A percentile compares a stretch with the other conserved stretches of the same genome.
Evolutionary conservation across 2,113 vertebrate genomes (phyloP).

Genomic region (Pholis gunnellus): DNA sequence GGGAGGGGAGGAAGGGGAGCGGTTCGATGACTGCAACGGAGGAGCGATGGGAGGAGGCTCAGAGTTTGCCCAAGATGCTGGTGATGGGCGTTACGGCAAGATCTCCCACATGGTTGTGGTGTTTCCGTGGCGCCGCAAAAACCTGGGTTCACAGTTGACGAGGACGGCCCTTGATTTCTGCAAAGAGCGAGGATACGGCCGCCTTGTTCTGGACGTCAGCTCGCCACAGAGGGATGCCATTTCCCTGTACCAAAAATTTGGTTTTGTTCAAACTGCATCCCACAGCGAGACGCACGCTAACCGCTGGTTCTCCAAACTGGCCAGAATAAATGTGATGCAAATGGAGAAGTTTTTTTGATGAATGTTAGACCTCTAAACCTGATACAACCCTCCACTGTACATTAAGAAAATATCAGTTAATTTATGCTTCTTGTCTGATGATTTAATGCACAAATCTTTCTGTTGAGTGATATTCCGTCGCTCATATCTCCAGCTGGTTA

Average conservation of each 20-base stretch:
- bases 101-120: constrained; percentile 68
- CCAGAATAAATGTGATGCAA: constrained; percentile 67
- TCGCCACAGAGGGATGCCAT: constrained; percentile 69
- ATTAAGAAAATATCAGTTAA: constrained; percentile 30
- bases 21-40: constrained; percentile 66
- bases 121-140: constrained; percentile 59
- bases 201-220: constrained; percentile 67
- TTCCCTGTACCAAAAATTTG: constrained; percentile 63
- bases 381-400: constrained; percentile 15
- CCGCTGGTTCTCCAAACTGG: constrained; percentile 73
- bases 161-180: constrained; percentile 75
- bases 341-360: constrained; percentile 77
- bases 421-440: constrained; percentile 35
- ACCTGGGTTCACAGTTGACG: constrained; percentile 63
- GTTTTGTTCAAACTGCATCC: constrained; percentile 69
- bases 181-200: constrained; percentile 65
- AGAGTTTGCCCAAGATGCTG: not conserved
- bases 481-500: not conserved
- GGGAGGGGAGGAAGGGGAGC: constrained; percentile 20
- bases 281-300: constrained; percentile 67
- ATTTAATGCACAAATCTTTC: constrained; percentile 24
- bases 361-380: not conserved
- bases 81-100: constrained; percentile 57
- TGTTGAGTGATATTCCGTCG: constrained; percentile 2
- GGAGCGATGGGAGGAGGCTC: constrained; percentile 7